Evolutionary conservation across 2,888 invertebrate species (phyloP).

Genomic region (Melipona beecheii): DNA sequence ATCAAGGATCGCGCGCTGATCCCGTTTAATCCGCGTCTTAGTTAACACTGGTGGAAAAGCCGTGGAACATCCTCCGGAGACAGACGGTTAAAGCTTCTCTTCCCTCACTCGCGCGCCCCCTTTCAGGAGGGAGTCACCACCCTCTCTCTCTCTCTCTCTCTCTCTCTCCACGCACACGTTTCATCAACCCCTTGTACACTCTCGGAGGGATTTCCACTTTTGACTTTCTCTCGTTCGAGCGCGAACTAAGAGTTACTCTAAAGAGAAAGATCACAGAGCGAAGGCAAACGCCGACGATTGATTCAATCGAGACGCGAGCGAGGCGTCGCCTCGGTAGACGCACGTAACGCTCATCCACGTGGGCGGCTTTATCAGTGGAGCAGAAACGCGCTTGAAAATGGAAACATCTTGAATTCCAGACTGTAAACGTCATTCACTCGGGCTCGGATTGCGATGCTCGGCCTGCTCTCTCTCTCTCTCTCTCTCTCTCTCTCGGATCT

Average conservation of each 20-base stretch:
- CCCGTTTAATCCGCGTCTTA: constrained; percentile 68
- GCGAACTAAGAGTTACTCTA: too few species aligned
- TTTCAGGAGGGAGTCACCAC: not conserved
- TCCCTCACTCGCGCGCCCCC: not conserved
- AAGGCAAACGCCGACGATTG: not conserved
- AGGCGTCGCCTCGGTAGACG: not conserved
- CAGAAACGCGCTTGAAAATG: not conserved
- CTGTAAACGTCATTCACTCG: not conserved
- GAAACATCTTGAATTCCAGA: not conserved
- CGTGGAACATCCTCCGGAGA: constrained; percentile 39
- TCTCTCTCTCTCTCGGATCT: too few species aligned
- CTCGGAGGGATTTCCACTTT: not conserved
- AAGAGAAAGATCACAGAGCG: not conserved
- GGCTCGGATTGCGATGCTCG: too few species aligned
- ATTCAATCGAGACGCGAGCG: not conserved
- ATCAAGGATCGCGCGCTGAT: constrained; percentile 65
- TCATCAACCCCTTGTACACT: too few species aligned
- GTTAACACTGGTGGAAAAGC: constrained; percentile 60
- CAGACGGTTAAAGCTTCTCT: constrained; percentile 28
- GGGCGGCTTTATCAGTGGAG: not conserved
- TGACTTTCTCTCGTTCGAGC: not conserved
- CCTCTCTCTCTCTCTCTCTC: not conserved
- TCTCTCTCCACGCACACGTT: not conserved
- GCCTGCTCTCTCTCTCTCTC: too few species aligned
- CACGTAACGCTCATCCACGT: not conserved